A percentile compares a stretch with the other conserved stretches of the same genome.
Conservation (phyloP, 2,888 invertebrate species). For the Conchocele bisecta region DNA sequence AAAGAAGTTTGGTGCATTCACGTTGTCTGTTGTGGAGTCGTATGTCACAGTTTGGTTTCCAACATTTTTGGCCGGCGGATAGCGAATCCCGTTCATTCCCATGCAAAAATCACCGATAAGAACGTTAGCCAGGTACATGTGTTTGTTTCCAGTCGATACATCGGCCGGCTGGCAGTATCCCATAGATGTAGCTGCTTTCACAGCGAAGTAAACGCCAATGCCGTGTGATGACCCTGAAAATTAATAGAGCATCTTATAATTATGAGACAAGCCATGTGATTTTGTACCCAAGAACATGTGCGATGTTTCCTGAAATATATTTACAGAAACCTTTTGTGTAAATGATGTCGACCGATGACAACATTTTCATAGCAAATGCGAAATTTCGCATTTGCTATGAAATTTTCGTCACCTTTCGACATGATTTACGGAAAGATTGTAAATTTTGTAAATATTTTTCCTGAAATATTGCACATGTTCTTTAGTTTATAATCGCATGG, state of each 20-base stretch:
- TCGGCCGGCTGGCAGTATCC: slow-evolving; percentile 23
- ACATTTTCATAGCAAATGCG: too few species aligned
- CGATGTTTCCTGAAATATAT: too few species aligned
- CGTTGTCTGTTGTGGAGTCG: slow-evolving; percentile 45
- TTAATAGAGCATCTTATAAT: neutral
- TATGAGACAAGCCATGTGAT: too few species aligned
- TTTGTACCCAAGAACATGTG: too few species aligned
- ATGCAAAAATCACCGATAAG: slow-evolving; percentile 39
- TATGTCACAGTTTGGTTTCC: neutral
- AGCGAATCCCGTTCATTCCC: neutral
- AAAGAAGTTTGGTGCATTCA: slow-evolving; percentile 30
- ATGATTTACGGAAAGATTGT: too few species aligned
- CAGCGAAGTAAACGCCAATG: slow-evolving; percentile 39
- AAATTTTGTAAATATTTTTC: too few species aligned
- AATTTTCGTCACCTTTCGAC: too few species aligned
- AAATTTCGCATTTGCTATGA: too few species aligned
- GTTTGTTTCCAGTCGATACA: slow-evolving; percentile 10
- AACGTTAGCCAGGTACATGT: slow-evolving; percentile 38
- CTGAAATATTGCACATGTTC: too few species aligned
- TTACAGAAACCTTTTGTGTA: too few species aligned
- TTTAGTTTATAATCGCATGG: too few species aligned
- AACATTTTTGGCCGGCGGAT: slow-evolving; percentile 18
- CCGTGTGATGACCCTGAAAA: slow-evolving; percentile 31
- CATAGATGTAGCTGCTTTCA: slow-evolving; percentile 18
- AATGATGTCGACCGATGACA: too few species aligned